These are phyloP conservation scores for Tyria jacobaeae DNA, from an alignment of 2,888 invertebrate genomes.

Conservation along the genomic window DNA sequence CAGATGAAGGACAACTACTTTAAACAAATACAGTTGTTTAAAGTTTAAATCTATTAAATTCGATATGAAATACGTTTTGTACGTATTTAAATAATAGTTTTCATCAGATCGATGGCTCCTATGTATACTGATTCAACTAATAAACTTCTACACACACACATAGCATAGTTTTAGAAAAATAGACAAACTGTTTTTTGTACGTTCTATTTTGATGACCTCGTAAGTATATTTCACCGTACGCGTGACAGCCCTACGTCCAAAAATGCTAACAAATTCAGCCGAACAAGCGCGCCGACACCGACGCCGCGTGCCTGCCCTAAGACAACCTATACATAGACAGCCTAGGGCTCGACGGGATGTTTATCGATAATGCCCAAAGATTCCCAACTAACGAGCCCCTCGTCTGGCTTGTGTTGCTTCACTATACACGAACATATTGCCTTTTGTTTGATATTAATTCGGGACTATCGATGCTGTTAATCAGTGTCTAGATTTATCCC, in stretches of 20 bases:
- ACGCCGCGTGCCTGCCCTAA: constrained; percentile 80
- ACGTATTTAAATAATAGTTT: no score
- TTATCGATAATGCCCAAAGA: constrained; percentile 62
- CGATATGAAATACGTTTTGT: background rate
- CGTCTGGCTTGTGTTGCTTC: constrained; percentile 49
- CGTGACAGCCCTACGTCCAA: constrained; percentile 71
- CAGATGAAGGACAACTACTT: background rate
- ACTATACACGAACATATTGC: constrained; percentile 28
- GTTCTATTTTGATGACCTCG: constrained; percentile 4
- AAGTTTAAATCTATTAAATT: background rate
- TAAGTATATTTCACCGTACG: background rate
- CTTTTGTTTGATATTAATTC: constrained; percentile 35
- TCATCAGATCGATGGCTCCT: no score
- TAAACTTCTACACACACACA: no score
- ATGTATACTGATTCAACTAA: no score
- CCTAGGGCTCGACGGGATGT: constrained; percentile 73
- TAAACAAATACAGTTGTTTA: background rate
- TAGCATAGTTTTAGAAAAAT: no score
- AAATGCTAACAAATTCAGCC: constrained; percentile 67
- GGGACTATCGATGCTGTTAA: constrained; percentile 16
- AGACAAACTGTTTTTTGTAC: no score
- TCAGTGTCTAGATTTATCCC: constrained; percentile 19
- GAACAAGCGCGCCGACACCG: constrained; percentile 62
- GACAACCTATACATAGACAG: constrained; percentile 78
- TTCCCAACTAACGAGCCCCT: constrained; percentile 55